Conservation (phyloP, 2,797 vertebrate species). For the Carduelis carduelis region DNA sequence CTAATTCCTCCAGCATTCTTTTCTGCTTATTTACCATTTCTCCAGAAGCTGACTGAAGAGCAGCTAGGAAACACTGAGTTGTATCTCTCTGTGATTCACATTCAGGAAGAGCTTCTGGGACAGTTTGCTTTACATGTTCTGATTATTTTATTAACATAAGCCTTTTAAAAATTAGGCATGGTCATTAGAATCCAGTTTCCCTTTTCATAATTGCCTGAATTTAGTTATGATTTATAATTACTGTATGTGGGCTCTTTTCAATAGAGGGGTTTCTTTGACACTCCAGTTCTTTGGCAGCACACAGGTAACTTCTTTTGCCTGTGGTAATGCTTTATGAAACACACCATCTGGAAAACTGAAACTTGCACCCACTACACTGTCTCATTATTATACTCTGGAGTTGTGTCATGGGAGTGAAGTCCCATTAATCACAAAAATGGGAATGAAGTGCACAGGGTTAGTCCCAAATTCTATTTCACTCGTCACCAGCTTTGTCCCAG, state of each 20-base stretch:
- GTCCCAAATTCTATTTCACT: background rate
- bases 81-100: background rate
- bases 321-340: background rate
- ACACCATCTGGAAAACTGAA: background rate
- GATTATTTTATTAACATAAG: background rate
- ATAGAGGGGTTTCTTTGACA: background rate
- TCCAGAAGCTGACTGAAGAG: background rate
- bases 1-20: constrained; percentile 27
- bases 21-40: background rate
- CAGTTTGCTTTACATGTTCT: background rate
- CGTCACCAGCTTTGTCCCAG: background rate
- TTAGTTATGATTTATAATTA: background rate
- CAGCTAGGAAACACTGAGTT: background rate
- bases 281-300: background rate
- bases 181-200: background rate
- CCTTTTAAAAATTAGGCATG: background rate
- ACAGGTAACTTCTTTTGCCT: background rate
- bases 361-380: background rate
- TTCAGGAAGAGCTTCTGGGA: background rate
- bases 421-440: background rate
- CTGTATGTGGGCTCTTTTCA: background rate
- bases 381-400: background rate
- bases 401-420: background rate
- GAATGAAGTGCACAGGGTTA: background rate
- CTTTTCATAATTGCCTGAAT: background rate